Percentiles rank a stretch among this genome's conserved stretches.
These are phyloP conservation scores for Habroteleia sp. DNA, from an alignment of 2,888 invertebrate genomes.

Conservation along the genomic window DNA sequence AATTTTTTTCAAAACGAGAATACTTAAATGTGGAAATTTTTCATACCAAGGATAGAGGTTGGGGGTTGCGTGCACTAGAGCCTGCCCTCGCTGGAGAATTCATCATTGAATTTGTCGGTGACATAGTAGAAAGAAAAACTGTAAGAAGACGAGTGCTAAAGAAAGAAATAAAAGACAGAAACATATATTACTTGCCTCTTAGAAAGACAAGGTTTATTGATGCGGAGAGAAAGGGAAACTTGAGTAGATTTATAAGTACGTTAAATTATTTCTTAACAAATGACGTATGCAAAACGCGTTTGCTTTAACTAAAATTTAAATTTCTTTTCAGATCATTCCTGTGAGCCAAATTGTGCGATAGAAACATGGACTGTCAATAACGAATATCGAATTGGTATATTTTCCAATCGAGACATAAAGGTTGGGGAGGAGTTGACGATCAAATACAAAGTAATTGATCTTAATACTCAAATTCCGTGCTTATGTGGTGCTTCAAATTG, in stretches of 20 bases:
- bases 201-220: neutral
- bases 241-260: constrained; percentile 45
- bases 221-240: constrained; percentile 33
- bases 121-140: constrained; percentile 22
- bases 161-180: neutral
- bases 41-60: constrained; percentile 15
- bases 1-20: constrained; percentile 14
- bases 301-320: neutral
- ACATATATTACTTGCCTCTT: constrained; percentile 30
- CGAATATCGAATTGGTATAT: constrained; percentile 26
- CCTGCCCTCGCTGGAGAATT: constrained; percentile 22
- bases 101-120: constrained; percentile 42
- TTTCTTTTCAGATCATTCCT: constrained; percentile 51
- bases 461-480: constrained; percentile 20
- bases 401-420: constrained; percentile 34
- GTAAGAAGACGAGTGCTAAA: constrained; percentile 1
- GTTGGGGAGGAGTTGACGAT: constrained; percentile 55
- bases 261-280: constrained; percentile 1
- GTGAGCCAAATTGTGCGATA: constrained; percentile 43
- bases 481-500: constrained; percentile 34
- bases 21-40: constrained; percentile 24
- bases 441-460: constrained; percentile 15
- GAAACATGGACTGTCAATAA: constrained; percentile 19
- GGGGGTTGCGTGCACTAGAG: constrained; percentile 37
- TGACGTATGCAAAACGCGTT: too few relatives aligned